phyloP scores from a whole-genome alignment of 1,140 invertebrate genomes.

The Trachelipus rathkii region DNA sequence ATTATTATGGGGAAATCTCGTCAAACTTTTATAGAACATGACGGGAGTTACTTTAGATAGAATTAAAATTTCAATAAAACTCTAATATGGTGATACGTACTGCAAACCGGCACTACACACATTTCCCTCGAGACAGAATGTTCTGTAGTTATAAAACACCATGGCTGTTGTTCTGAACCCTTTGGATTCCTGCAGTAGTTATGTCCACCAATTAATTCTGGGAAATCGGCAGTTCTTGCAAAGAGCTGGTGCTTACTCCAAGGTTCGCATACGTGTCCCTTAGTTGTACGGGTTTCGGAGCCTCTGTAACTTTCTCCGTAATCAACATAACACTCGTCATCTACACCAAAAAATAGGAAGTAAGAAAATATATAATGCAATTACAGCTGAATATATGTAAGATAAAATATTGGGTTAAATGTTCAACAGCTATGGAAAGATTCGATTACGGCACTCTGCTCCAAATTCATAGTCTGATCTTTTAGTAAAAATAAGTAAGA shows the following conservation, averaged over 20 bases:
- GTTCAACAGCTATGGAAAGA: no score
- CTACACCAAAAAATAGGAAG: background rate
- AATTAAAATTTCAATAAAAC: no score
- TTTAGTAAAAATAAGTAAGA: conserved; percentile 21
- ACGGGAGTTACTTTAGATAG: no score
- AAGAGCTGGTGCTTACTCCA: conserved; percentile 68
- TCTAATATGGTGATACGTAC: conserved; percentile 37
- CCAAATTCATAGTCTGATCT: background rate
- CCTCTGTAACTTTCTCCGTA: conserved; percentile 77
- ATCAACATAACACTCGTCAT: conserved; percentile 72
- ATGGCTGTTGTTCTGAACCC: conserved; percentile 70
- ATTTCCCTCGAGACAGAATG: conserved; percentile 46
- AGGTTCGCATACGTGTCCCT: conserved; percentile 69
- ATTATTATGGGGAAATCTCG: no score
- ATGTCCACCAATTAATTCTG: conserved; percentile 77
- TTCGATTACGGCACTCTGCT: no score
- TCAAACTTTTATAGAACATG: no score
- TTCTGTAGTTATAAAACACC: conserved; percentile 70
- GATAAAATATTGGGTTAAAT: no score
- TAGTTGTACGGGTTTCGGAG: conserved; percentile 64
- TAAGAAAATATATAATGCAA: no score
- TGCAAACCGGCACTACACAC: conserved; percentile 51
- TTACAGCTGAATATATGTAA: no score
- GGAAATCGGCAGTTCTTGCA: conserved; percentile 68
- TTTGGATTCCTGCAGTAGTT: conserved; percentile 92